Evolutionary conservation across 2,113 vertebrate genomes (phyloP).

Genomic region (Cyrtonyx montezumae): DNA sequence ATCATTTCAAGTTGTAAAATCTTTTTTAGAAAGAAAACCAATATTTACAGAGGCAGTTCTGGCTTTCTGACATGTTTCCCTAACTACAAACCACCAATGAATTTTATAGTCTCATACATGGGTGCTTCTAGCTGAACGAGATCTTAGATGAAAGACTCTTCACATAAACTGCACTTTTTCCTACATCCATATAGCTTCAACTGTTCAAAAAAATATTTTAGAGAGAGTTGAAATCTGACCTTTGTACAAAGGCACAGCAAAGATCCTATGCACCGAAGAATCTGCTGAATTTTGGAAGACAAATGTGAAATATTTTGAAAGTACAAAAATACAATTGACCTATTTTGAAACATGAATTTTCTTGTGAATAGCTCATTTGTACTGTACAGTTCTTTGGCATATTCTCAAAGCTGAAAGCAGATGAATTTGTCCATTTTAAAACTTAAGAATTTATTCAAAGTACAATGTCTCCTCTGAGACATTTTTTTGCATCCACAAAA

Average conservation of each 20-base stretch:
- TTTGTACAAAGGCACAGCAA: not conserved
- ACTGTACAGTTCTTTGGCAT: not conserved
- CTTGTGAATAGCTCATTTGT: not conserved
- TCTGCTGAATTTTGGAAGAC: not conserved
- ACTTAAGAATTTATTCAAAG: not conserved
- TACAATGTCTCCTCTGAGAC: not conserved
- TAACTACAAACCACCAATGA: not conserved
- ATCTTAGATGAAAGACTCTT: not conserved
- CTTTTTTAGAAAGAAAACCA: not conserved
- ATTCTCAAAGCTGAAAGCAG: not conserved
- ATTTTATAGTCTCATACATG: not conserved
- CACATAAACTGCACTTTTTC: not conserved
- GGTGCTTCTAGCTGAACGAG: not conserved
- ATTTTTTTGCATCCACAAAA: not conserved
- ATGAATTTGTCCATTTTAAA: not conserved
- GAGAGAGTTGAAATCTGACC: accelerated
- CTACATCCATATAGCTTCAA: not conserved
- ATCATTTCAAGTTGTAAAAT: not conserved
- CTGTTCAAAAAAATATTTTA: not conserved
- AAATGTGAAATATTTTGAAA: not conserved
- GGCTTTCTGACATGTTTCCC: not conserved
- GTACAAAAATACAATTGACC: not conserved
- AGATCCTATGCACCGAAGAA: not conserved
- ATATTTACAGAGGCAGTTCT: not conserved
- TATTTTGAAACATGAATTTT: not conserved